These are phyloP conservation scores for Prostheceraeus crozeri DNA, from an alignment of 2,888 invertebrate species.

Conservation along the genomic window DNA sequence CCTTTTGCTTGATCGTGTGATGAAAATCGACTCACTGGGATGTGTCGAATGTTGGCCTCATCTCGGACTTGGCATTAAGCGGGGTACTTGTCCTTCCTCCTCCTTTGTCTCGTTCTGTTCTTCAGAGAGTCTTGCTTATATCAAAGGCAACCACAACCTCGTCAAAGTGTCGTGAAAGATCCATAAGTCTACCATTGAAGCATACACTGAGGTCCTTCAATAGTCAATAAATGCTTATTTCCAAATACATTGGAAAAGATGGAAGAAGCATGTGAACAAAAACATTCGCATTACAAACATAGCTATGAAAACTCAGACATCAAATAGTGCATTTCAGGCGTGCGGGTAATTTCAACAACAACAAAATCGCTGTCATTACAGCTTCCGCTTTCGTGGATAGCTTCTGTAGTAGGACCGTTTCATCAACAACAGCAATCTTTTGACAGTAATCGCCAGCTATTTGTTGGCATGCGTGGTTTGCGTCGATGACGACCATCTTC, in stretches of 20 bases:
- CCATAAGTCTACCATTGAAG: slow-evolving; percentile 33
- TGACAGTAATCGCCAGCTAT: neutral
- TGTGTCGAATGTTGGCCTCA: slow-evolving; percentile 36
- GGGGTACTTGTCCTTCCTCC: slow-evolving; percentile 13
- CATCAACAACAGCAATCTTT: slow-evolving; percentile 36
- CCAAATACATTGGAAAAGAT: no score
- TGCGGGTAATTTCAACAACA: no score
- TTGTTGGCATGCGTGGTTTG: neutral
- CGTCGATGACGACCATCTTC: slow-evolving; percentile 7
- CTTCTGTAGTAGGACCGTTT: slow-evolving; percentile 35
- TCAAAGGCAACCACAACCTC: slow-evolving; percentile 37
- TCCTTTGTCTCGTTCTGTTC: slow-evolving; percentile 29
- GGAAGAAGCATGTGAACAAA: no score
- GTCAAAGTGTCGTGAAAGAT: slow-evolving; percentile 32
- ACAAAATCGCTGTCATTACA: slow-evolving; percentile 8
- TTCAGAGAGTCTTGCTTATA: slow-evolving; percentile 37
- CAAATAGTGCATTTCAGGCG: no score
- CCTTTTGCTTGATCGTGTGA: slow-evolving; percentile 37
- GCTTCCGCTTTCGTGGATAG: slow-evolving; percentile 30
- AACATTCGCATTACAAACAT: no score
- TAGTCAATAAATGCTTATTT: no score
- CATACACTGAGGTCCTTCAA: neutral
- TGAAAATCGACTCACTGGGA: slow-evolving; percentile 36
- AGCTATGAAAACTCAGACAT: no score
- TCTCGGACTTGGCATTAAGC: slow-evolving; percentile 34